Conservation (phyloP, 2,888 invertebrate species). For the Dynastes hyllus region DNA sequence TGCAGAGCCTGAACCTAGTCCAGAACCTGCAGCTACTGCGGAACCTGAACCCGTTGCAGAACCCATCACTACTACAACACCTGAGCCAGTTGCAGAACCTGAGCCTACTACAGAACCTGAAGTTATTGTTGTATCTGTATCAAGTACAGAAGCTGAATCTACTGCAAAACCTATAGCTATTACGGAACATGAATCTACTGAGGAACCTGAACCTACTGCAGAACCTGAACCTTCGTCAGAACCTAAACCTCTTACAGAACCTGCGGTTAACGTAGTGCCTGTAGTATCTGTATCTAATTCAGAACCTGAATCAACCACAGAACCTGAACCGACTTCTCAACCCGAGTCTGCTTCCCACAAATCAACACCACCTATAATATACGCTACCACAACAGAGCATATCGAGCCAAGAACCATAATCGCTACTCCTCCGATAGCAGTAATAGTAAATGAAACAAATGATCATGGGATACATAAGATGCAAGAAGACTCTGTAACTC, state of each 20-base stretch:
- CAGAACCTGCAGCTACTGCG: conserved; percentile 59
- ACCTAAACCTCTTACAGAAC: conserved; percentile 55
- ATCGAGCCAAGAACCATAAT: not conserved
- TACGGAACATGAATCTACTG: conserved; percentile 54
- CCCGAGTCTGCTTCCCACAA: conserved; percentile 54
- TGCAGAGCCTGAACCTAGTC: conserved; percentile 50
- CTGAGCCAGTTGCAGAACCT: conserved; percentile 56
- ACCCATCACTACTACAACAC: conserved; percentile 60
- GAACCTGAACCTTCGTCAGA: conserved; percentile 57
- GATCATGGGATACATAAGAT: not conserved
- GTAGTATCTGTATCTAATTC: conserved; percentile 50
- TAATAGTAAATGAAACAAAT: not conserved
- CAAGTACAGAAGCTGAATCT: conserved; percentile 54
- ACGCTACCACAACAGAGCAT: not conserved
- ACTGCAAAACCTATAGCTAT: conserved; percentile 60
- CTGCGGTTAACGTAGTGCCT: conserved; percentile 61
- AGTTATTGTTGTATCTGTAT: conserved; percentile 56
- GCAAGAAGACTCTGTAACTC: not conserved
- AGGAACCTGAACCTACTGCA: conserved; percentile 61
- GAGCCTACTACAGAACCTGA: conserved; percentile 57
- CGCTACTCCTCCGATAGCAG: not conserved
- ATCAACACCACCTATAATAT: not conserved
- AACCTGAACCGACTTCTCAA: conserved; percentile 55
- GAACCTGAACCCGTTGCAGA: conserved; percentile 59
- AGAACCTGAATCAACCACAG: conserved; percentile 60